Evolutionary conservation across 2,797 vertebrate genomes (phyloP).

Genomic region (Sebastes minor): DNA sequence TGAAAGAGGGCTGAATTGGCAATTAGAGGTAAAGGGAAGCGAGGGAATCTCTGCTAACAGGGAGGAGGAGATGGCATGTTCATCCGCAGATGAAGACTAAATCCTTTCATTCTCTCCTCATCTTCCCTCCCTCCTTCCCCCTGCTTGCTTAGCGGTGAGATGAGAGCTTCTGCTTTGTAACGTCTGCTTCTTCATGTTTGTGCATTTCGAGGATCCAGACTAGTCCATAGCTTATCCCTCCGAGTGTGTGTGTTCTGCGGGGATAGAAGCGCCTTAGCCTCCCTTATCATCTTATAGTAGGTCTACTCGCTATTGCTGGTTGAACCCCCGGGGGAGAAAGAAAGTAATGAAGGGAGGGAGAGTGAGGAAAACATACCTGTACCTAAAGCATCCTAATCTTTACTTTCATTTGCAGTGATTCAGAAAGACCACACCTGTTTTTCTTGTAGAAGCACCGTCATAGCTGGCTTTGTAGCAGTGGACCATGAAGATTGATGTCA

Average conservation of each 20-base stretch:
- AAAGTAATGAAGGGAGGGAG: slow-evolving; percentile 15
- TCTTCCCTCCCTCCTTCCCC: slow-evolving; percentile 41
- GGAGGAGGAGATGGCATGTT: slow-evolving; percentile 74
- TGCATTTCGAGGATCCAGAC: slow-evolving; percentile 66
- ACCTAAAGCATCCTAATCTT: slow-evolving; percentile 31
- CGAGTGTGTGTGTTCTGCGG: slow-evolving; percentile 70
- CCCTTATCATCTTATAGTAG: slow-evolving; percentile 70
- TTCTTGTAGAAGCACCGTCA: slow-evolving; percentile 5
- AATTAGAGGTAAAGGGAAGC: slow-evolving; percentile 63
- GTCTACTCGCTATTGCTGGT: slow-evolving; percentile 30
- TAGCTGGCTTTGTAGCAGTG: neutral
- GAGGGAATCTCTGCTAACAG: slow-evolving; percentile 62
- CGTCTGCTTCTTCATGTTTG: slow-evolving; percentile 67
- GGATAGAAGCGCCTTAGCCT: slow-evolving; percentile 70
- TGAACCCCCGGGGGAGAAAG: slow-evolving; percentile 26
- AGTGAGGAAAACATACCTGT: slow-evolving; percentile 27
- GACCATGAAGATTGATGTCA: slow-evolving; percentile 9
- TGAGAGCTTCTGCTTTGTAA: slow-evolving; percentile 72
- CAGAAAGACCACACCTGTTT: slow-evolving; percentile 14
- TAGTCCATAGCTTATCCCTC: slow-evolving; percentile 74
- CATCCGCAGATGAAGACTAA: slow-evolving; percentile 74
- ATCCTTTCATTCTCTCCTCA: slow-evolving; percentile 65
- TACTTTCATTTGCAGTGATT: slow-evolving; percentile 22
- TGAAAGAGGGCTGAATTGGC: slow-evolving; percentile 67
- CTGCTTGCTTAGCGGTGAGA: slow-evolving; percentile 61